Evolutionary conservation across 2,797 vertebrate species (phyloP).

Genomic region (Lateolabrax maculatus): DNA sequence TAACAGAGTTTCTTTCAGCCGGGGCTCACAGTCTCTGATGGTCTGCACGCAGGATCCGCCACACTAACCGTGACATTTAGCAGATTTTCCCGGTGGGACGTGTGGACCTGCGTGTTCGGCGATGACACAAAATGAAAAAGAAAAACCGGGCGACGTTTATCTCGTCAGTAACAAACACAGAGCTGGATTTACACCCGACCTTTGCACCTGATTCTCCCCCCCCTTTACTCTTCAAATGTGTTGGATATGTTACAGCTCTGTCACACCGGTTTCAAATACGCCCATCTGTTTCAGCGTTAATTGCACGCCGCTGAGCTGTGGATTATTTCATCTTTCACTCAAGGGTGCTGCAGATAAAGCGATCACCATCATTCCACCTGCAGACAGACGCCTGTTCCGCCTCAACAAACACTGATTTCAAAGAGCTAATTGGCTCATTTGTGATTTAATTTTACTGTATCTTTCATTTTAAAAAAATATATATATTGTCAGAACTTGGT

Average conservation of each 20-base stretch:
- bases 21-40: slow-evolving; percentile 31
- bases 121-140: slow-evolving; percentile 52
- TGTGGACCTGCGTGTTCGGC: slow-evolving; percentile 50
- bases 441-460: background rate
- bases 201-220: slow-evolving; percentile 24
- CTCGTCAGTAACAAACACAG: slow-evolving; percentile 63
- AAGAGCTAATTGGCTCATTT: slow-evolving; percentile 44
- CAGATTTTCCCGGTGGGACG: slow-evolving; percentile 55
- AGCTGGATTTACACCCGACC: slow-evolving; percentile 61
- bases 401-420: slow-evolving; percentile 43
- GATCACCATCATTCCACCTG: slow-evolving; percentile 64
- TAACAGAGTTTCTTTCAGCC: slow-evolving; percentile 32
- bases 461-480: slow-evolving; percentile 6
- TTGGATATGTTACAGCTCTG: slow-evolving; percentile 33
- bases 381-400: slow-evolving; percentile 66
- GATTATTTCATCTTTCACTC: slow-evolving; percentile 68
- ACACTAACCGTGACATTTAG: slow-evolving; percentile 72
- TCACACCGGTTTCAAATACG: slow-evolving; percentile 49
- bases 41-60: slow-evolving; percentile 18
- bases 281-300: slow-evolving; percentile 74
- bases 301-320: slow-evolving; percentile 61
- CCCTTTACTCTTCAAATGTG: background rate
- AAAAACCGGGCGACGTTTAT: slow-evolving; percentile 62
- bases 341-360: slow-evolving; percentile 70
- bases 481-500: background rate